Conservation (phyloP, 2,113 vertebrate genomes). For the Nerophis ophidion region DNA sequence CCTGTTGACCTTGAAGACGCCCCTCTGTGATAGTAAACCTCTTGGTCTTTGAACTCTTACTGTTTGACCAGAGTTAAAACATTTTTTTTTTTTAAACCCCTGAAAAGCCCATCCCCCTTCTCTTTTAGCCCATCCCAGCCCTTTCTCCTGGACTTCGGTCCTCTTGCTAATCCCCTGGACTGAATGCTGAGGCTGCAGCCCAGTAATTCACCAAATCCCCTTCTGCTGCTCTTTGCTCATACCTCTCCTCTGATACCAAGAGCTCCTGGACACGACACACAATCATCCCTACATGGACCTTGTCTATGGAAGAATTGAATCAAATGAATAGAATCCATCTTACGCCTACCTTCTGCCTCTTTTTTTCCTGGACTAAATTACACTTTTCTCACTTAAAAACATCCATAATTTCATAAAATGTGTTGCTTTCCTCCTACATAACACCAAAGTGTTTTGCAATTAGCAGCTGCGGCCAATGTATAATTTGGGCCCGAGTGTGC, state of each 20-base stretch:
- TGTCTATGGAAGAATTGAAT: neutral
- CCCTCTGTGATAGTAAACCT: slow-evolving; percentile 14
- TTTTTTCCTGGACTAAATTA: neutral
- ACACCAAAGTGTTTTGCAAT: slow-evolving; percentile 32
- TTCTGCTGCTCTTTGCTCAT: slow-evolving; percentile 42
- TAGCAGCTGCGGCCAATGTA: slow-evolving; percentile 42
- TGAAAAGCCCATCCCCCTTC: slow-evolving; percentile 15
- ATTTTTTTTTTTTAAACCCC: no score
- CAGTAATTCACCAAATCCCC: slow-evolving; percentile 68
- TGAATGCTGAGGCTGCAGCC: slow-evolving; percentile 65
- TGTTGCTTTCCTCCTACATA: slow-evolving; percentile 27
- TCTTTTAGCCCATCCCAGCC: slow-evolving; percentile 24
- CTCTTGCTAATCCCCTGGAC: slow-evolving; percentile 62
- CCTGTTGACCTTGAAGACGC: slow-evolving; percentile 41
- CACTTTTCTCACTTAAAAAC: slow-evolving; percentile 30
- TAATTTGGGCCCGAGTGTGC: slow-evolving; percentile 37
- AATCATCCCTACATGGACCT: slow-evolving; percentile 1
- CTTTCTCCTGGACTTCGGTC: slow-evolving; percentile 44
- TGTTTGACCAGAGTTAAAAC: slow-evolving; percentile 47
- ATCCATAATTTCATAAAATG: slow-evolving; percentile 40
- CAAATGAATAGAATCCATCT: neutral
- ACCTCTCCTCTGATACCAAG: slow-evolving; percentile 55
- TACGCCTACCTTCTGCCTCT: slow-evolving; percentile 5
- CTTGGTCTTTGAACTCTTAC: slow-evolving; percentile 11
- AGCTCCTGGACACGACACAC: slow-evolving; percentile 42